These are phyloP conservation scores for Noctilio leporinus DNA, from an alignment of 2,113 vertebrate genomes.

Conservation along the genomic window DNA sequence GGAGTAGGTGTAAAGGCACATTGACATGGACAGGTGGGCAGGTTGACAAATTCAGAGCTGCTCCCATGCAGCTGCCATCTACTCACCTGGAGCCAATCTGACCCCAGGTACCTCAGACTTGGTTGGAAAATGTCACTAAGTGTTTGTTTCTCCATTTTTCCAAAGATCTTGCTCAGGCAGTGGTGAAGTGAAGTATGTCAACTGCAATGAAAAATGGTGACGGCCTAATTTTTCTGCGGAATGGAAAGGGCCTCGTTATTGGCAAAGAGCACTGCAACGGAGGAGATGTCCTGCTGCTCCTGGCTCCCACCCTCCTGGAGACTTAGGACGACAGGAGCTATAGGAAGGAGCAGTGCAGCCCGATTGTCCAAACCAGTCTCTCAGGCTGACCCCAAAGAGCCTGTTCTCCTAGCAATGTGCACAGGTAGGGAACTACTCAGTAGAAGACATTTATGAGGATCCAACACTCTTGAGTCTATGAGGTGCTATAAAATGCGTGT, in stretches of 20 bases:
- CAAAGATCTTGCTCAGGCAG: neutral
- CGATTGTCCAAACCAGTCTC: neutral
- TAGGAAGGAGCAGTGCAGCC: neutral
- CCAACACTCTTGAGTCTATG: neutral
- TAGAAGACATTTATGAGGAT: neutral
- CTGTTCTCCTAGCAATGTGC: neutral
- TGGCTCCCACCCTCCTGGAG: neutral
- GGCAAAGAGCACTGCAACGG: neutral
- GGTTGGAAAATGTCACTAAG: slow-evolving; percentile 27
- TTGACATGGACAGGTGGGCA: neutral
- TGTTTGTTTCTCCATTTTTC: slow-evolving; percentile 14
- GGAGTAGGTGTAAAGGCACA: neutral
- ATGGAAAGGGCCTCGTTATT: neutral
- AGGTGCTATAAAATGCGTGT: neutral
- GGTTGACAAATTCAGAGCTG: slow-evolving; percentile 5
- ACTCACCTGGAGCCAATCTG: neutral
- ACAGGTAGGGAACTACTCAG: neutral
- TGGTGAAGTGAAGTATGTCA: slow-evolving; percentile 24
- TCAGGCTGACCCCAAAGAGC: neutral
- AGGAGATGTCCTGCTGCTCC: neutral
- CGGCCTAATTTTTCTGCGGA: slow-evolving; percentile 10
- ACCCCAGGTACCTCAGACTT: neutral
- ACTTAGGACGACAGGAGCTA: neutral
- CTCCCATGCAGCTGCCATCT: neutral
- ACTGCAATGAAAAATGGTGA: neutral